Evolutionary conservation across 2,888 invertebrate genomes (phyloP), one percentile per base, ranked within the genome.

Genomic region (Pristionchus japonicus): DNA sequence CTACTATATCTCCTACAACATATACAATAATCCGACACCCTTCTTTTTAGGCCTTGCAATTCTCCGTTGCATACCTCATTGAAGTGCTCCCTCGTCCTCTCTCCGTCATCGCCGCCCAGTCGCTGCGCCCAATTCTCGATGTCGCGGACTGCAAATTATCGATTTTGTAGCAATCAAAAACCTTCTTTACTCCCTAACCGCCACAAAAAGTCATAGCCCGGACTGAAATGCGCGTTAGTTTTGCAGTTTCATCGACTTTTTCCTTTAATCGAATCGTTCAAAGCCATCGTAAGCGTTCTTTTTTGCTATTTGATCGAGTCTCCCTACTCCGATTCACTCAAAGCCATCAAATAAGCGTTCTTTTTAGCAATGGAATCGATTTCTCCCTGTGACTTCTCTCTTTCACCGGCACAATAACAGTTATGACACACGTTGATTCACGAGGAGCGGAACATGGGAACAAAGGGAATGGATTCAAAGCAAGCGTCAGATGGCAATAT

Each of bases 51-150:
- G n/a, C n/a, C n/a, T n/a, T n/a, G n/a, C n/a, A n/a, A n/a, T n/a
- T n/a, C n/a, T n/a, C n/a, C n/a, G n/a, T n/a, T n/a, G n/a, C 83
- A 11, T 20, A 91, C 92, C 80, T 90, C 89, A 87, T 91, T 91
- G 89, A 92, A 92, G 15, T 90, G 88, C 15, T 91, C 89, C 17
- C 92, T 86, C 31, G 89, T 89, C 31, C 89, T 74, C 67, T 91
- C 91, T 15, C 91, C 92, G 9, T 82, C 89, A 61, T 88, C 90
- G 61, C 89, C 89, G 23, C 90, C 91, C n/a, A 92, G 61, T 70
- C 89, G 88, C 3, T 89, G 52, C 34, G 91, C 89, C 85, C 89
- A 89, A 3, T 88, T 88, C 70, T 91, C 92, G 82, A 92, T 88
- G 52, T 89, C 89, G 27, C 87, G 86, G 0, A 90, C 89, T 89